Evolutionary conservation across 1,140 invertebrate species (phyloP), one percentile per base, ranked within the genome.

Genomic region (Penaeus vannamei): DNA sequence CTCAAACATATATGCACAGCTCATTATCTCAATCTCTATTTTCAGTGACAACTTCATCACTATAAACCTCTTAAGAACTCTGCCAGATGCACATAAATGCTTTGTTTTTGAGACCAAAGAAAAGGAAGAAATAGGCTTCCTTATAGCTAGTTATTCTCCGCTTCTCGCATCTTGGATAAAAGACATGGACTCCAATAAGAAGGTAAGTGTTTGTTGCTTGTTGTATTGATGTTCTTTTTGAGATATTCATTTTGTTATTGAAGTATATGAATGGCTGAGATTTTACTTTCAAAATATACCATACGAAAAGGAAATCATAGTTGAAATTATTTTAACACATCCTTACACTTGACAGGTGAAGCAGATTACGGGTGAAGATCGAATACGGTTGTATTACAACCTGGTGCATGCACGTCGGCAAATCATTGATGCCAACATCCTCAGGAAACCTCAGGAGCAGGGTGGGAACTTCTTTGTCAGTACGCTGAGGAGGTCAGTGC

Each of bases 71-170:
- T 93, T 95, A 62, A 93, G 95, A 91, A 95, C 95, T 89, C 94
- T 94, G 91, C 95, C 94, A 85, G 96, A 95, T 91, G 94, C 94
- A 72, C 96, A 96, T 94, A 97, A 97, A 91, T 98, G 97, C 93
- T 98, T 98, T 93, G 97, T 98, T 23, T 98, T 99, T 92, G 98
- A 98, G 93, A 98, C 97, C 1, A 92, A 94, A 20, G 96, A 97
- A 92, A 98, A 98, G 92, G 93, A 96, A 91, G 97, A 98, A 94
- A 98, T 98, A 87, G 98, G 97, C 10, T 97, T 97, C 92, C 93
- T 99, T 36, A 98, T 98, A 91, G 97, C 97, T 4, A 97, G 97
- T 66, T 99, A 99, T 92, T 98, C 95, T 92, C 97, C 97, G 0
- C 93, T 95, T 20, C 94, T 98, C 66, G 97, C 97, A 10, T 95